Percentiles rank a stretch among this genome's conserved stretches.
phyloP scores from a whole-genome alignment of 1,140 invertebrate genomes.

The Drosophila pandora region DNA sequence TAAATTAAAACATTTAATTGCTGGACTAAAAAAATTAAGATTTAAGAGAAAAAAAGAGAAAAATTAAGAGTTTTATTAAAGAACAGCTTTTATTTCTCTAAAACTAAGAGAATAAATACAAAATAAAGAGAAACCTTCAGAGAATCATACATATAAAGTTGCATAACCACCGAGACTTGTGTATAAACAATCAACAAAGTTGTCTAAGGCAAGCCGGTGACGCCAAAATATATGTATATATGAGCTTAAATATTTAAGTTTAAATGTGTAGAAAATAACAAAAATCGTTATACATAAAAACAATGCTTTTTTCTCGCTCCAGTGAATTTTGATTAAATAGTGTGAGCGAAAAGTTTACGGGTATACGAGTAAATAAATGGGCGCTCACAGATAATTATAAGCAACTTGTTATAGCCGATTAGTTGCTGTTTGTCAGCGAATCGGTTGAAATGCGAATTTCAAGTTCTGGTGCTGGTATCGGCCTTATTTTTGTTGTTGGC shows the following conservation, averaged over 20 bases:
- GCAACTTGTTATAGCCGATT: conserved; percentile 23
- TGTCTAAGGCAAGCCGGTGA: conserved; percentile 20
- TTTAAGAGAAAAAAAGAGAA: neutral
- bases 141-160: conserved; percentile 5
- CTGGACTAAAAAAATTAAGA: neutral
- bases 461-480: neutral
- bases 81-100: neutral
- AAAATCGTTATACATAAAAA: conserved; percentile 12
- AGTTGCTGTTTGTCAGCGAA: conserved; percentile 28
- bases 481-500: conserved; percentile 1
- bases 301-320: conserved; percentile 34
- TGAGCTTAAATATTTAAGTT: neutral
- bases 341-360: conserved; percentile 1
- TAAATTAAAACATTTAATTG: too few species aligned
- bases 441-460: conserved; percentile 17
- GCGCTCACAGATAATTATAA: conserved; percentile 30
- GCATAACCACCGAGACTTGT: conserved; percentile 43
- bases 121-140: neutral
- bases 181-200: conserved; percentile 56
- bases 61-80: neutral
- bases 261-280: conserved; percentile 19
- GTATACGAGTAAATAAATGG: neutral
- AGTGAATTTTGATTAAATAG: conserved; percentile 12
- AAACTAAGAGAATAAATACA: neutral
- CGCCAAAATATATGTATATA: conserved; percentile 13